These are phyloP conservation scores for Campylomormyrus numenius DNA, from an alignment of 2,113 vertebrate species.

Conservation along the genomic window DNA sequence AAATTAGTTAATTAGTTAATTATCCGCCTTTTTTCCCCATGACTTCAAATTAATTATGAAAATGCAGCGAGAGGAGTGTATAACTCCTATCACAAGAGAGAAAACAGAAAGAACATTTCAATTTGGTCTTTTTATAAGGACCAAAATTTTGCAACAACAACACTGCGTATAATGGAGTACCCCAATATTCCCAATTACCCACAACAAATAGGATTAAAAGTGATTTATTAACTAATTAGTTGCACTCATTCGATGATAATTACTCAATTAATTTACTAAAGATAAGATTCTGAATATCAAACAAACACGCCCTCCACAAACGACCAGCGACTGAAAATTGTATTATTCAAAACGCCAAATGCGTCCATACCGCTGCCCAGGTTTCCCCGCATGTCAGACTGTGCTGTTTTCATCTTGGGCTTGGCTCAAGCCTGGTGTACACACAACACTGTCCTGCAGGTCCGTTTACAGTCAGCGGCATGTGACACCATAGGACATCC, in stretches of 20 bases:
- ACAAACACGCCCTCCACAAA: not conserved
- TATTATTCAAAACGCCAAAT: not conserved
- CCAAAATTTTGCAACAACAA: not conserved
- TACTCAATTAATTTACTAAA: not conserved
- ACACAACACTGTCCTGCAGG: not conserved
- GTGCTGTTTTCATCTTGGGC: not conserved
- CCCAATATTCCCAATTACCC: not conserved
- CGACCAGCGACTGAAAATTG: not conserved
- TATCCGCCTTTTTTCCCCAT: not conserved
- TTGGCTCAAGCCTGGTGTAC: not conserved
- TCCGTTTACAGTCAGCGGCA: not conserved
- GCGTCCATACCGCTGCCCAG: not conserved
- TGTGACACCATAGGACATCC: not conserved
- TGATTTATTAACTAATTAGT: not conserved
- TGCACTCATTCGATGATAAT: not conserved
- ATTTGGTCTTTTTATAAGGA: not conserved
- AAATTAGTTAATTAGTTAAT: constrained; percentile 20
- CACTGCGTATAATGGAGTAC: not conserved
- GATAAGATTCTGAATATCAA: not conserved
- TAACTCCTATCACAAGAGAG: not conserved
- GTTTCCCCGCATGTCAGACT: not conserved
- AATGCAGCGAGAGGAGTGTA: not conserved
- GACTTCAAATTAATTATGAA: constrained; percentile 9
- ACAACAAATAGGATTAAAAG: not conserved
- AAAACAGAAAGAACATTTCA: not conserved